Base-by-base conservation (phyloP, 2,797 vertebrate species). In the Schizopygopsis malacanthus region DNA sequence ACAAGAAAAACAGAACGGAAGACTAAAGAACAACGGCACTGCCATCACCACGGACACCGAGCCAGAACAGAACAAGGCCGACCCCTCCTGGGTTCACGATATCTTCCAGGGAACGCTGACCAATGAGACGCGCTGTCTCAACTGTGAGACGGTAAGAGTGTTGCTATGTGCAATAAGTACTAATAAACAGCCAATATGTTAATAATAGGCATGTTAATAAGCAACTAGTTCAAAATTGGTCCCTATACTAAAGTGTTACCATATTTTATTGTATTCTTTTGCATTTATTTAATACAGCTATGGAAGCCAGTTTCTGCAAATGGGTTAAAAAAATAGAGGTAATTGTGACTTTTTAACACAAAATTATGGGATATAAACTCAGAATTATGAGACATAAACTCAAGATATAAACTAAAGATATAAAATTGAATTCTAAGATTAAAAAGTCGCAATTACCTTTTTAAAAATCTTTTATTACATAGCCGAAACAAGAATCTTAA, bases 41-140 rank as follows among this genome's bases (percentile, higher is more conserved):
- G 91, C 95, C 82, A 93, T 96, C 20, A 92, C 96, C 86, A 83
- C 94, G 0, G 96, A 96, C 52, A 70, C 88, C 0, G 94, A 95
- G 89, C 37, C 89, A 0, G 97, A 98, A 63, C 84, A 72, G 92
- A 97, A 96, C 93, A 97, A 96, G 90, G 85, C 95, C 0, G 98
- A 99, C 90, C 96, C 97, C 92, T 98, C 97, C 22, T 99, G 98
- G 98, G 98, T 99, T 89, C 97, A 99, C 16, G 97, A 99, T 87
- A 99, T 99, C 94, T 99, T 99, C 95, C 98, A 99, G 93, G 98
- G 98, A 92, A 99, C 98, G 1, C 95, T 99, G 94, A 99, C 98
- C 94, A 99, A 99, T 72, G 98, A 99, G 95, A 99, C 98, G 0
- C 97, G 98, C 93, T 99, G 98, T 95, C 96, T 99, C 92, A 99